Evolutionary conservation across 1,140 invertebrate genomes (phyloP), one percentile per base, ranked within the genome.

Genomic region (Thereuonema tuberculata): DNA sequence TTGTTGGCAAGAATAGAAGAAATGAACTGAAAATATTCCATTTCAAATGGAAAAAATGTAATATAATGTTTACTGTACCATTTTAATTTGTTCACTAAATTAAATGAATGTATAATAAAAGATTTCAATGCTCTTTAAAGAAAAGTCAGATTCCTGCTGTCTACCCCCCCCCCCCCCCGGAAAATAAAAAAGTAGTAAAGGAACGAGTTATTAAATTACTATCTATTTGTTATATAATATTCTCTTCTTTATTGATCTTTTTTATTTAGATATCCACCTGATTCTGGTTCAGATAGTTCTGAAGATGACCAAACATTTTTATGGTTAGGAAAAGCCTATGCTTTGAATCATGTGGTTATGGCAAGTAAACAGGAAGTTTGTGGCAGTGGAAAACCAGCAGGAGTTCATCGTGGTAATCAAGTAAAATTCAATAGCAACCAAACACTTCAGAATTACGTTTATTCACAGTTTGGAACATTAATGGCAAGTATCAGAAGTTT

Each of bases 371-470:
- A 29, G 43, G 56, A 46, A 55, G 59, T 69, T 67, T 65, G 66
- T 69, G 50, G 66, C 62, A 48, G 28, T 28, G 58, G 56, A 43
- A 66, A 62, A 37, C 47, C 47, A 20, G 61, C 60, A n/a, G 63
- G 63, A 58, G 71, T 72, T 24, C 66, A 72, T 24, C 59, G 71
- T 5, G 71, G 72, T 63, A 72, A 71, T 5, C 67, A 67, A 23
- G 67, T 71, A 21, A 14, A 67, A 46, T 56, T 59, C n/a, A 62
- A 61, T 1, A 66, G 68, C 43, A 65, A 64, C 43, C 59, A 68
- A 26, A 68, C 73, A 21, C 50, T 77, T 14, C 62, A 75, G 53
- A 73, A 76, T 60, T 72, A 71, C 62, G 67, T 72, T 24, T 76
- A 74, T 61, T 53, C 57, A 15, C 66, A 69, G 31, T 67, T 71